Conservation (phyloP, 2,113 vertebrate genomes). For the Lanius ludovicianus region DNA sequence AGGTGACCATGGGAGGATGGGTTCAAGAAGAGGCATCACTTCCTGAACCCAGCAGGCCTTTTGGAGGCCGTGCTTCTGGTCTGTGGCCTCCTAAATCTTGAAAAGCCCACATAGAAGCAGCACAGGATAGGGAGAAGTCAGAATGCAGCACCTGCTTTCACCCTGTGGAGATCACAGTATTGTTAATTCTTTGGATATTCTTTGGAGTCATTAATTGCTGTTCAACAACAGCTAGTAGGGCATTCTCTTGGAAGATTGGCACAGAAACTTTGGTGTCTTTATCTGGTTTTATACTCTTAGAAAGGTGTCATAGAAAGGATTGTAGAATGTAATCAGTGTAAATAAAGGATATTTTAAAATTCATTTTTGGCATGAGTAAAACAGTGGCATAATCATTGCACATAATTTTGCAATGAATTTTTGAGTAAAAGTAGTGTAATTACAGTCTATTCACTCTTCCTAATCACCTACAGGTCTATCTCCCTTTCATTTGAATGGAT, state of each 20-base stretch:
- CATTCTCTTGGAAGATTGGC: neutral
- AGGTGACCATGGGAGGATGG: neutral
- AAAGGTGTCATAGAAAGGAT: neutral
- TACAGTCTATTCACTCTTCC: slow-evolving; percentile 24
- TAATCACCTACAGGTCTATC: neutral
- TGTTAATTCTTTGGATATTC: neutral
- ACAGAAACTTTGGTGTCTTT: neutral
- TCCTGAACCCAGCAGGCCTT: neutral
- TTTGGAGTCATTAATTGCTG: neutral
- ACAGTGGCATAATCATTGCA: slow-evolving; percentile 5
- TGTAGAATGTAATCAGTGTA: neutral
- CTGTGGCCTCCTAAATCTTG: neutral
- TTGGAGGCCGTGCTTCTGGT: neutral
- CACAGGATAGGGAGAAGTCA: neutral
- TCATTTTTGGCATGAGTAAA: neutral
- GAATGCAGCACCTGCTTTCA: neutral
- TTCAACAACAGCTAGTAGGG: neutral
- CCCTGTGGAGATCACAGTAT: neutral
- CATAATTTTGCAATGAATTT: slow-evolving; percentile 12
- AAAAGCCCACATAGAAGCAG: neutral
- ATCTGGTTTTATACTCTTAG: neutral
- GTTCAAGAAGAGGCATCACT: neutral
- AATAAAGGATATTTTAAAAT: neutral
- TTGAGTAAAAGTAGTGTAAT: neutral
- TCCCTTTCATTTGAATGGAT: neutral